Percentiles rank a stretch among this genome's conserved stretches.
Evolutionary conservation across 1,140 invertebrate species (phyloP).

Genomic region (Aphidius ervi): DNA sequence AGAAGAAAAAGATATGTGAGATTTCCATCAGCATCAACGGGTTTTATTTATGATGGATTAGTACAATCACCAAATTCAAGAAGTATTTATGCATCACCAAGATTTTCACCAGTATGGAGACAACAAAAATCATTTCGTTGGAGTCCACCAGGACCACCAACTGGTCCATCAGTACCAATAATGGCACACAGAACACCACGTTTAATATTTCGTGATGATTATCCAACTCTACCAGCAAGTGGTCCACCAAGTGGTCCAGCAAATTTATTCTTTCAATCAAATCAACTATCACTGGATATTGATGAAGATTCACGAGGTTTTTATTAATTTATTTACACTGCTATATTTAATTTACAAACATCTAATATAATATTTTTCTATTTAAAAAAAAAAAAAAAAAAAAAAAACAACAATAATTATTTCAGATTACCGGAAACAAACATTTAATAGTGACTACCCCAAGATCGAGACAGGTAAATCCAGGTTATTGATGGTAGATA

Average conservation of each 20-base stretch:
- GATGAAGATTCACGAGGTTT: constrained; percentile 50
- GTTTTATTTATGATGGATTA: constrained; percentile 31
- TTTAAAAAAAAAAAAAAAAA: not conserved
- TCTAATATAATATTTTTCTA: constrained; percentile 5
- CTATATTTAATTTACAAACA: constrained; percentile 8
- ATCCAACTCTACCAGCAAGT: constrained; percentile 35
- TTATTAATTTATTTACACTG: not conserved
- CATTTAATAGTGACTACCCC: constrained; percentile 44
- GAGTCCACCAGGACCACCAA: constrained; percentile 26
- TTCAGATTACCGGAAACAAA: constrained; percentile 51
- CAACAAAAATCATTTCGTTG: constrained; percentile 46
- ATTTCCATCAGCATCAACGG: constrained; percentile 32
- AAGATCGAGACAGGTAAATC: constrained; percentile 48
- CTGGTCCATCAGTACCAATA: constrained; percentile 41
- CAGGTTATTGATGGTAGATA: constrained; percentile 1
- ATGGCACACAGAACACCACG: constrained; percentile 54
- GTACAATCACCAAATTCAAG: constrained; percentile 22
- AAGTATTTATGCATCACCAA: constrained; percentile 29
- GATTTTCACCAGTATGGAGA: constrained; percentile 36
- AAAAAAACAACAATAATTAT: constrained; percentile 21
- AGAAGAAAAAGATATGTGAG: constrained; percentile 38
- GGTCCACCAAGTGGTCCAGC: constrained; percentile 31
- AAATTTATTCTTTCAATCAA: constrained; percentile 46
- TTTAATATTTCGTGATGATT: constrained; percentile 54
- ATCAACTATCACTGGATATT: constrained; percentile 42